Conservation (phyloP, 2,888 invertebrate species). For the Empis livida region DNA sequence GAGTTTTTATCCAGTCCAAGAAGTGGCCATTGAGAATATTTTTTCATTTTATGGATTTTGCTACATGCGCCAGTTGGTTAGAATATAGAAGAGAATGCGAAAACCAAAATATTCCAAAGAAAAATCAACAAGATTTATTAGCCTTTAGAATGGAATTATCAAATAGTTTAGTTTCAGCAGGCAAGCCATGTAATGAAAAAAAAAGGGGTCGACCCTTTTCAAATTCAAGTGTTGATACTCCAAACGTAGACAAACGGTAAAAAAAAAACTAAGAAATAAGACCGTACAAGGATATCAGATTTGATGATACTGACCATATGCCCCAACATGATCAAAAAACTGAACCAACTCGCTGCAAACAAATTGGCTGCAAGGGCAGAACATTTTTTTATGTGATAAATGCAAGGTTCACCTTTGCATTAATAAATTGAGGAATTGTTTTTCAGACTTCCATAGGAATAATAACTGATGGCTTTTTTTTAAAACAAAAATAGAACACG, state of each 20-base stretch:
- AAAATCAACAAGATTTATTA: not conserved
- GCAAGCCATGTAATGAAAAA: not conserved
- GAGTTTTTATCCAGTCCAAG: constrained; percentile 4
- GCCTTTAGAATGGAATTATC: not conserved
- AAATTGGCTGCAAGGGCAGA: no score
- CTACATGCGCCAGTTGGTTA: not conserved
- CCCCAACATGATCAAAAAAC: not conserved
- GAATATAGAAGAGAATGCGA: not conserved
- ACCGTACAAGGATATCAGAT: not conserved
- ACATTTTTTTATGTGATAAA: no score
- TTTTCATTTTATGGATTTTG: not conserved
- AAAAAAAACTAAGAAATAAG: no score
- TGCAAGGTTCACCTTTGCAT: no score
- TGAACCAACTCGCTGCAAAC: not conserved
- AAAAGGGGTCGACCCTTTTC: not conserved
- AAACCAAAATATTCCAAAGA: no score
- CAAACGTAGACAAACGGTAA: no score
- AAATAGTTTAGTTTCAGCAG: not conserved
- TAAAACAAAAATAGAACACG: no score
- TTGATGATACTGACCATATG: not conserved
- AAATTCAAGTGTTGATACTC: not conserved
- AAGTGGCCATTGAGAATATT: constrained; percentile 4
- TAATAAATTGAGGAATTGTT: no score
- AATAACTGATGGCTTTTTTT: no score
- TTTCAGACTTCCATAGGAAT: no score